A percentile compares a stretch with the other conserved stretches of the same genome.
phyloP scores from a whole-genome alignment of 2,113 vertebrate genomes.

The Festucalex cinctus region DNA sequence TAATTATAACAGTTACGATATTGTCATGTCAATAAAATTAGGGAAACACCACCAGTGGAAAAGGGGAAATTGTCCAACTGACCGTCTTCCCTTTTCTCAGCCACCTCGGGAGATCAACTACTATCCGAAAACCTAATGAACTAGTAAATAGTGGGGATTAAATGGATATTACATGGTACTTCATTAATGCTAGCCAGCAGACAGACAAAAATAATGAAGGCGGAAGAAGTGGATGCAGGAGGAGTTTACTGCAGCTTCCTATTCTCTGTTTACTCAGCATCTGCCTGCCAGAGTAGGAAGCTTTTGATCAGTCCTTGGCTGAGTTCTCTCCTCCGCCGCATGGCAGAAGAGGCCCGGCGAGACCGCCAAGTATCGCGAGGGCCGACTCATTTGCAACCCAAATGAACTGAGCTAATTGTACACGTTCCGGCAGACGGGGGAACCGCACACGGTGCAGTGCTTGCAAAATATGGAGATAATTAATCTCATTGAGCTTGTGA shows the following conservation, averaged over 20 bases:
- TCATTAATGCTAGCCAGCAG: constrained; percentile 58
- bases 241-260: constrained; percentile 34
- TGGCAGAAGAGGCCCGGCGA: constrained; percentile 48
- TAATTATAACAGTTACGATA: constrained; percentile 22
- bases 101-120: constrained; percentile 59
- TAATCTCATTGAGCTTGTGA: constrained; percentile 61
- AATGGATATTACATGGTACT: constrained; percentile 64
- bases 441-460: constrained; percentile 40
- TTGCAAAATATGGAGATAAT: constrained; percentile 68
- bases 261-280: constrained; percentile 52
- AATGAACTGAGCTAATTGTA: constrained; percentile 64
- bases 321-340: constrained; percentile 41
- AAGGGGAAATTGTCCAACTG: constrained; percentile 44
- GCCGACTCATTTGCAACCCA: constrained; percentile 57
- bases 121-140: constrained; percentile 65
- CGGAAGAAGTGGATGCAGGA: constrained; percentile 23
- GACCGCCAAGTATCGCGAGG: constrained; percentile 29
- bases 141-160: constrained; percentile 61
- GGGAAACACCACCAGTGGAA: constrained; percentile 18
- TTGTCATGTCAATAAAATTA: constrained; percentile 34
- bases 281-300: constrained; percentile 43
- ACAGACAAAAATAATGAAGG: constrained; percentile 57
- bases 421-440: constrained; percentile 39
- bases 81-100: constrained; percentile 35
- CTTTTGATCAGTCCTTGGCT: constrained; percentile 56